Percentiles rank a stretch among this genome's conserved stretches.
Evolutionary conservation across 2,888 invertebrate species (phyloP).

Genomic region (Rhingia rostrata): DNA sequence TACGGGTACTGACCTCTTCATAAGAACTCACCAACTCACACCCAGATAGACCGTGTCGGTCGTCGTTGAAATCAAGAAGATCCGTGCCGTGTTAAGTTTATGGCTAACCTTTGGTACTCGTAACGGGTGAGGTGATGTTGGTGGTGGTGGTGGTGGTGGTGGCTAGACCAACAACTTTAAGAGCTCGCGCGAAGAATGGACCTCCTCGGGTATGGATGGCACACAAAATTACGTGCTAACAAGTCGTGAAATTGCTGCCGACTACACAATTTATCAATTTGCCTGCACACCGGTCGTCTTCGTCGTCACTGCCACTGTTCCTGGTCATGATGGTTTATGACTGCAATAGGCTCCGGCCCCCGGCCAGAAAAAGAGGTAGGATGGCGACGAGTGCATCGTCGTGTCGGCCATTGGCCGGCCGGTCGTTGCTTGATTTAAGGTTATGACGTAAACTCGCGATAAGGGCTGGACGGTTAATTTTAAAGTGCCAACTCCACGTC

Average conservation of each 20-base stretch:
- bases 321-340: conserved; percentile 23
- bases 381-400: too few relatives aligned
- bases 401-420: too few relatives aligned
- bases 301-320: conserved; percentile 4
- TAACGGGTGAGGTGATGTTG: too few relatives aligned
- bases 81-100: conserved; percentile 52
- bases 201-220: conserved; percentile 56
- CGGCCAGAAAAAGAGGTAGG: too few relatives aligned
- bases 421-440: conserved; percentile 27
- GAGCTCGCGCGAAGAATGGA: conserved; percentile 24
- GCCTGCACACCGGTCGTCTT: background rate
- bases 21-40: conserved; percentile 5
- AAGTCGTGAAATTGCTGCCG: conserved; percentile 72
- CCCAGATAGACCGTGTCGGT: background rate
- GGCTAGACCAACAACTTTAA: background rate
- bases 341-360: conserved; percentile 11
- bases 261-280: conserved; percentile 72
- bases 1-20: conserved; percentile 70
- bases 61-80: conserved; percentile 28
- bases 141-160: background rate
- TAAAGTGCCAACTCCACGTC: conserved; percentile 44
- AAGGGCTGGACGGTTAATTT: conserved; percentile 45
- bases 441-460: conserved; percentile 54
- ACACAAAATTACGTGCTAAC: conserved; percentile 72
- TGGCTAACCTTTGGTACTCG: conserved; percentile 55